Evolutionary conservation across 2,113 vertebrate species (phyloP).

Genomic region (Carettochelys insculpta): DNA sequence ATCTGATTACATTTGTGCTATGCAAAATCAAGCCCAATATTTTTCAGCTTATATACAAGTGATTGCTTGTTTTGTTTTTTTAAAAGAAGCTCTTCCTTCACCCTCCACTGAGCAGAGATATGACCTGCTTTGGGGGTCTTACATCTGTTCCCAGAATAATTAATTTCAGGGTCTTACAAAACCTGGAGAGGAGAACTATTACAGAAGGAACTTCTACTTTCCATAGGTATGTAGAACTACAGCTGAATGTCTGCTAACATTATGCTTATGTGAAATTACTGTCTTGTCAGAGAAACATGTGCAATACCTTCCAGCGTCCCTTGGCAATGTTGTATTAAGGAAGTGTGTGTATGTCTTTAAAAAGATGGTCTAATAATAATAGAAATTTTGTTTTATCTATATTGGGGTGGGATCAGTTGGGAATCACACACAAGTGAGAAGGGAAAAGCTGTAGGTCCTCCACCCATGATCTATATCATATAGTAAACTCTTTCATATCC

Average conservation of each 20-base stretch:
- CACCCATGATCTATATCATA: no score
- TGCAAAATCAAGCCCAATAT: not conserved
- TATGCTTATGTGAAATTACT: slow-evolving; percentile 2
- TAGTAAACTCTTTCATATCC: no score
- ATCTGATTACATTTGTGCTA: not conserved
- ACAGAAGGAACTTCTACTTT: not conserved
- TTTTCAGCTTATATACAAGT: not conserved
- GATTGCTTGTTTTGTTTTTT: not conserved
- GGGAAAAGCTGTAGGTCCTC: no score
- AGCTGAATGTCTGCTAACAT: not conserved
- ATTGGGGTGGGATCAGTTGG: no score
- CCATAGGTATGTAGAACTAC: not conserved
- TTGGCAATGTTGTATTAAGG: not conserved
- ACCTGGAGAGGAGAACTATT: slow-evolving; percentile 1
- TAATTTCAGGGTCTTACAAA: not conserved
- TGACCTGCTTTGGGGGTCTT: not conserved
- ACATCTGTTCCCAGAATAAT: not conserved
- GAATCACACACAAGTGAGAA: no score
- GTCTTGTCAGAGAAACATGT: not conserved
- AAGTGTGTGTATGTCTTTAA: not conserved
- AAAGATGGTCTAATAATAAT: not conserved
- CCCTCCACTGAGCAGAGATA: not conserved
- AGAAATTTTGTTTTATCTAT: not conserved
- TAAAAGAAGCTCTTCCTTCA: not conserved
- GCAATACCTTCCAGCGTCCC: not conserved